A percentile compares a stretch with the other conserved stretches of the same genome.
Conservation (phyloP, 1,140 invertebrate species). For the Caerostris darwini region DNA sequence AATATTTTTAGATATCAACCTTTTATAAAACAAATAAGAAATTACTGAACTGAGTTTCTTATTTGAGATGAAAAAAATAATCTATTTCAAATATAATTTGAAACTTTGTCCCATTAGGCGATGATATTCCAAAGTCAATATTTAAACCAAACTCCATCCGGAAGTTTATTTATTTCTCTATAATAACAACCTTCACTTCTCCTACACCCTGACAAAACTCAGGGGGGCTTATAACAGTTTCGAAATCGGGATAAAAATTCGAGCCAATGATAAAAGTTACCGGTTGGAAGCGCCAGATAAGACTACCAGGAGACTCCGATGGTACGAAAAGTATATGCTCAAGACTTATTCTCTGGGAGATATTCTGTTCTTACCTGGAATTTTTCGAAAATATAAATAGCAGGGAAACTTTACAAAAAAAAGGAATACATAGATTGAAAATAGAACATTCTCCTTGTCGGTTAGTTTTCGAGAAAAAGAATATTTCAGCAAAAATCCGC, state of each 20-base stretch:
- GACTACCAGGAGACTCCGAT: not conserved
- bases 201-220: slow-evolving; percentile 7
- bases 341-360: slow-evolving; percentile 19
- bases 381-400: not conserved
- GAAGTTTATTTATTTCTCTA: not conserved
- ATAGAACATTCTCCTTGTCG: not conserved
- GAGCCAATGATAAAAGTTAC: slow-evolving; percentile 43
- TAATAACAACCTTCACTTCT: slow-evolving; percentile 23
- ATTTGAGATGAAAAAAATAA: too few species aligned
- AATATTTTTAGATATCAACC: too few species aligned
- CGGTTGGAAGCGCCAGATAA: slow-evolving; percentile 25
- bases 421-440: not conserved
- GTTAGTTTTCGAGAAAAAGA: not conserved
- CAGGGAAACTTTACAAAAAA: not conserved
- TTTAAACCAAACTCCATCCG: not conserved
- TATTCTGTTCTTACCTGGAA: slow-evolving; percentile 21
- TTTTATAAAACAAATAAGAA: too few species aligned
- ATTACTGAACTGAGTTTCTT: too few species aligned
- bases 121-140: not conserved
- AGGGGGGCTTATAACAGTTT: not conserved
- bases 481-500: slow-evolving; percentile 3
- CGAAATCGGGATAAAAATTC: slow-evolving; percentile 11
- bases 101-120: too few species aligned
- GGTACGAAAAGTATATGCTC: not conserved
- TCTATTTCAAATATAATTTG: too few species aligned